Conservation (phyloP, 2,888 invertebrate species). For the Anticlea derivata region DNA sequence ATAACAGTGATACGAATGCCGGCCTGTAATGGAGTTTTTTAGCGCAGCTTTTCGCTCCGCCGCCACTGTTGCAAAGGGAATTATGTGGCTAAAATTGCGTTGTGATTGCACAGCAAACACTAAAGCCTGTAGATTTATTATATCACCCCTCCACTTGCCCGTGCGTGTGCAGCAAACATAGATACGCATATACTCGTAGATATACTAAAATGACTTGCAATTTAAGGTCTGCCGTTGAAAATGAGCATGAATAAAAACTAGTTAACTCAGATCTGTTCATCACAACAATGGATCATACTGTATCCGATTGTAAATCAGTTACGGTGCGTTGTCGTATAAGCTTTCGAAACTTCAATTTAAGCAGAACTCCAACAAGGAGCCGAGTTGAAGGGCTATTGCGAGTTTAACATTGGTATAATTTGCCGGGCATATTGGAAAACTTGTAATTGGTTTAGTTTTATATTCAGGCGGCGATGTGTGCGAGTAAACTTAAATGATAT, state of each 20-base stretch:
- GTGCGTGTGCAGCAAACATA: constrained; percentile 32
- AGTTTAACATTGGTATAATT: constrained; percentile 75
- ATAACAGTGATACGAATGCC: constrained; percentile 71
- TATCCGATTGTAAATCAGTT: constrained; percentile 38
- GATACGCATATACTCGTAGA: neutral
- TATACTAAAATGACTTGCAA: constrained; percentile 9
- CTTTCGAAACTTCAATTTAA: constrained; percentile 58
- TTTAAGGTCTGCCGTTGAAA: constrained; percentile 11
- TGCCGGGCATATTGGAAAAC: constrained; percentile 77
- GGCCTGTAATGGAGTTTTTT: constrained; percentile 74
- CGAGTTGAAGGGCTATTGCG: constrained; percentile 60
- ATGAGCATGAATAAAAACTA: constrained; percentile 3
- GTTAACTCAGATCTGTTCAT: neutral
- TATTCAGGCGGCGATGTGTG: constrained; percentile 66
- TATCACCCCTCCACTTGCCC: constrained; percentile 52
- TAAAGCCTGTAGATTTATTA: constrained; percentile 58
- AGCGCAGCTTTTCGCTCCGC: constrained; percentile 65
- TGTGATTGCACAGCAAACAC: constrained; percentile 62
- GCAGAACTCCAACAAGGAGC: constrained; percentile 56
- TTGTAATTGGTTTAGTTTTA: constrained; percentile 81
- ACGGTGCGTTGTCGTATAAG: constrained; percentile 41
- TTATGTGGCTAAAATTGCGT: constrained; percentile 68
- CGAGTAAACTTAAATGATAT: constrained; percentile 64
- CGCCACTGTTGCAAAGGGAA: constrained; percentile 52
- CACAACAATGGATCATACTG: constrained; percentile 21